These are phyloP conservation scores for Nesogale talazaci DNA, from an alignment of 2,113 vertebrate species.

Conservation along the genomic window DNA sequence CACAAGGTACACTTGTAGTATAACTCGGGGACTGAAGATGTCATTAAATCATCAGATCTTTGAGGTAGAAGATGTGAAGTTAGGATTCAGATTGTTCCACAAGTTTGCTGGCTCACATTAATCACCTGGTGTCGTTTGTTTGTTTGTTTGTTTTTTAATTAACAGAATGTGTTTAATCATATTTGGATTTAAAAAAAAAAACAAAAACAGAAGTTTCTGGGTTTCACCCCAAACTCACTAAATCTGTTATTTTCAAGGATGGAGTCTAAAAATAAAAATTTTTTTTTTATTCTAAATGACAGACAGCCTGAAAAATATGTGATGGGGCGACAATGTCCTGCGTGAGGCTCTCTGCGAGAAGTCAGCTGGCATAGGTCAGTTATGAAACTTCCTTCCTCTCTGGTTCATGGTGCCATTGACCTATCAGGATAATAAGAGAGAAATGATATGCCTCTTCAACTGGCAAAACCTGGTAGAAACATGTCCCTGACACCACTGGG, in stretches of 20 bases:
- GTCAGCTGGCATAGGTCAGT: background rate
- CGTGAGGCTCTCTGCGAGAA: background rate
- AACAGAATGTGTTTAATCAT: background rate
- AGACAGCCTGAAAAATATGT: background rate
- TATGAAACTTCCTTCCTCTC: background rate
- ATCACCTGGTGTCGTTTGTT: background rate
- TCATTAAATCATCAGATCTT: constrained; percentile 65
- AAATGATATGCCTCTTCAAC: background rate
- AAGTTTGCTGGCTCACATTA: constrained; percentile 24
- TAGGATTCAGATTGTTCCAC: constrained; percentile 15
- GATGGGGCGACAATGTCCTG: background rate
- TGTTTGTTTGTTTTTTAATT: background rate
- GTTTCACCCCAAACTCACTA: background rate
- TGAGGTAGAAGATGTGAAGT: background rate
- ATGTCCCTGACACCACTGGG: background rate
- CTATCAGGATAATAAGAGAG: background rate
- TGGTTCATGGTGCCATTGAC: background rate
- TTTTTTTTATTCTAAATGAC: background rate
- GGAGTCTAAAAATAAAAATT: accelerated
- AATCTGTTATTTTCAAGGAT: background rate
- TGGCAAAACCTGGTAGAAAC: background rate
- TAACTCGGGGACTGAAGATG: constrained; percentile 24
- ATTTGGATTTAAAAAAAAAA: too few relatives aligned
- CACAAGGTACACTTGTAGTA: constrained; percentile 23
- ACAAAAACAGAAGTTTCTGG: constrained; percentile 5